These are phyloP conservation scores for Venustaconcha ellipsiformis DNA, from an alignment of 1,140 invertebrate species.

Conservation along the genomic window DNA sequence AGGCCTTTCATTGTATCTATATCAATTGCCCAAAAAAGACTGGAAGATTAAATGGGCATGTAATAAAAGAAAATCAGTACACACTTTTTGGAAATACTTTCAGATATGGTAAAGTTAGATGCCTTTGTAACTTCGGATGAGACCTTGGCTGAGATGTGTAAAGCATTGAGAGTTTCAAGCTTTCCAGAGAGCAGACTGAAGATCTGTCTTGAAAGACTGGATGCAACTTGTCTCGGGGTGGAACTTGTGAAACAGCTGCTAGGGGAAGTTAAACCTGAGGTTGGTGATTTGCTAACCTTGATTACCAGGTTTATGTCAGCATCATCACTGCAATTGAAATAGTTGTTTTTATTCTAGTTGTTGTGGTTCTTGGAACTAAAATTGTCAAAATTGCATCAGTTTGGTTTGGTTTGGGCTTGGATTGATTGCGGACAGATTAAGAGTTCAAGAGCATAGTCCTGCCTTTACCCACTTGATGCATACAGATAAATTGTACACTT, in stretches of 20 bases:
- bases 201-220: conserved; percentile 54
- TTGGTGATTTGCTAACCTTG: conserved; percentile 13
- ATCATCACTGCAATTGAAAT: too few relatives aligned
- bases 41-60: not conserved
- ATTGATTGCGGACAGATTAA: too few relatives aligned
- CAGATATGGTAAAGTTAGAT: conserved; percentile 60
- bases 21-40: too few relatives aligned
- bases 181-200: conserved; percentile 49
- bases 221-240: conserved; percentile 59
- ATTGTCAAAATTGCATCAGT: too few relatives aligned
- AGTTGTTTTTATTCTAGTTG: too few relatives aligned
- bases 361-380: too few relatives aligned
- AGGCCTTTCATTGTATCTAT: too few relatives aligned
- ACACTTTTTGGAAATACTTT: conserved; percentile 10
- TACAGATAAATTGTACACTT: too few relatives aligned
- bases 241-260: conserved; percentile 52
- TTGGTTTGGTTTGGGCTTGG: too few relatives aligned
- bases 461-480: too few relatives aligned
- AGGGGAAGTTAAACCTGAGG: conserved; percentile 54
- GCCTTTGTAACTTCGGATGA: conserved; percentile 58
- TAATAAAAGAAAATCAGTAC: not conserved
- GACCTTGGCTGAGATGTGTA: conserved; percentile 59
- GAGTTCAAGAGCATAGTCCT: too few relatives aligned
- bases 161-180: conserved; percentile 59
- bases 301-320: too few relatives aligned